phyloP scores from a whole-genome alignment of 2,113 vertebrate species.

The Poeciliopsis retropinna region DNA sequence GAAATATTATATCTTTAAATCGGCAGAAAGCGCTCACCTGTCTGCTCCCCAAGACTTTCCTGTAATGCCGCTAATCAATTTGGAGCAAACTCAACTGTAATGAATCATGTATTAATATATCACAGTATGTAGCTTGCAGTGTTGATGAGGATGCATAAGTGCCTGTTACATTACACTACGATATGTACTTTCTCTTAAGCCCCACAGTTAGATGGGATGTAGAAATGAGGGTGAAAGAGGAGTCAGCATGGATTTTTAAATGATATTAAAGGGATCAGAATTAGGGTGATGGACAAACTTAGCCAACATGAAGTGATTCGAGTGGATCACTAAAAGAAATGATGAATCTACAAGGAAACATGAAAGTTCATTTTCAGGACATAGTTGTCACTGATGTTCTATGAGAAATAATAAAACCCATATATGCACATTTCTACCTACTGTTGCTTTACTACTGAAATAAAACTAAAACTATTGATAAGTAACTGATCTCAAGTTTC shows the following conservation, averaged over 20 bases:
- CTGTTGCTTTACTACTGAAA: no score
- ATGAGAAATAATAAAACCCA: no score
- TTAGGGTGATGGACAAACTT: not conserved
- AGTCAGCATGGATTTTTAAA: constrained; percentile 39
- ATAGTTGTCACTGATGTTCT: no score
- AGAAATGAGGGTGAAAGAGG: not conserved
- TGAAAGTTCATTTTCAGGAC: constrained; percentile 13
- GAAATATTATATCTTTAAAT: constrained; percentile 9
- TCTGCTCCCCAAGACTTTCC: constrained; percentile 13
- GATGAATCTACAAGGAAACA: not conserved
- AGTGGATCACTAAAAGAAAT: not conserved
- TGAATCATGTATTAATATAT: constrained; percentile 48
- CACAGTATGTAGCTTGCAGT: constrained; percentile 24
- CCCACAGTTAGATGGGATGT: not conserved
- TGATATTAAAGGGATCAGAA: constrained; percentile 35
- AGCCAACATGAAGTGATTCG: constrained; percentile 6
- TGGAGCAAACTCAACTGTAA: constrained; percentile 27
- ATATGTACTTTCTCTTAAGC: constrained; percentile 17
- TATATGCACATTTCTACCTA: no score
- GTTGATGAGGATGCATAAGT: constrained; percentile 6
- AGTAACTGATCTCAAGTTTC: not conserved
- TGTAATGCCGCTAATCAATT: not conserved
- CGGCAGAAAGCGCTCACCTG: constrained; percentile 3
- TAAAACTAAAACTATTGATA: not conserved
- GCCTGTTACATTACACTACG: constrained; percentile 3